Conservation (phyloP, 2,113 vertebrate genomes). For the Forbesichthys agassizii region DNA sequence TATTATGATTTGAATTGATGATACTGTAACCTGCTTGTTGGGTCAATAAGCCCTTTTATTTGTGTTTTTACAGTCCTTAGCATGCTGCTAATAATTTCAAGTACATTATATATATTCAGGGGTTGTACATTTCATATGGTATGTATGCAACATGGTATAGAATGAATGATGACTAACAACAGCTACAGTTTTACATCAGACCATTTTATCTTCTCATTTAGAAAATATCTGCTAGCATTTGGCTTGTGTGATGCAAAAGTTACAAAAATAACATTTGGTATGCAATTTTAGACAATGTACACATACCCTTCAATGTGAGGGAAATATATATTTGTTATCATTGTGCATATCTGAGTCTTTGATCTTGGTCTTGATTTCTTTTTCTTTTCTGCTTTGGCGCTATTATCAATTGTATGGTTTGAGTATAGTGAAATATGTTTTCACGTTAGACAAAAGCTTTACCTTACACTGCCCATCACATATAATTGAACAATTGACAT, state of each 20-base stretch:
- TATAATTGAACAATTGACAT: too few relatives aligned
- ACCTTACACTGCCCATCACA: too few relatives aligned
- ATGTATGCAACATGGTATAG: conserved; percentile 1
- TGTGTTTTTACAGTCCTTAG: conserved; percentile 22
- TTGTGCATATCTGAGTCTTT: background rate
- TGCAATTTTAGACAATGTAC: background rate
- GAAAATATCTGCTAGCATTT: background rate
- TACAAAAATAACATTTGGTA: background rate
- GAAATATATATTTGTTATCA: background rate
- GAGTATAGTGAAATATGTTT: too few relatives aligned
- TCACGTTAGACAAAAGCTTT: too few relatives aligned
- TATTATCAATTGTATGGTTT: too few relatives aligned
- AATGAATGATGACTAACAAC: conserved; percentile 1
- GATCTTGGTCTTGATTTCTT: conserved; percentile 18
- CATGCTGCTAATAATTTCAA: conserved; percentile 31
- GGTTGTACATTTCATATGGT: conserved; percentile 14
- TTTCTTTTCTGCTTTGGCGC: too few relatives aligned
- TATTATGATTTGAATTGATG: background rate
- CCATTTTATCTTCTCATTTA: too few relatives aligned
- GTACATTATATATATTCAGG: background rate
- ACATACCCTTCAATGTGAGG: background rate
- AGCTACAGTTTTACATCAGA: background rate
- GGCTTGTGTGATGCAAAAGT: background rate
- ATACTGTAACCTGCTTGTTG: conserved; percentile 33
- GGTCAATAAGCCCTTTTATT: conserved; percentile 34